These are phyloP conservation scores for Eupithecia centaureata DNA, from an alignment of 2,888 invertebrate species.

Conservation along the genomic window DNA sequence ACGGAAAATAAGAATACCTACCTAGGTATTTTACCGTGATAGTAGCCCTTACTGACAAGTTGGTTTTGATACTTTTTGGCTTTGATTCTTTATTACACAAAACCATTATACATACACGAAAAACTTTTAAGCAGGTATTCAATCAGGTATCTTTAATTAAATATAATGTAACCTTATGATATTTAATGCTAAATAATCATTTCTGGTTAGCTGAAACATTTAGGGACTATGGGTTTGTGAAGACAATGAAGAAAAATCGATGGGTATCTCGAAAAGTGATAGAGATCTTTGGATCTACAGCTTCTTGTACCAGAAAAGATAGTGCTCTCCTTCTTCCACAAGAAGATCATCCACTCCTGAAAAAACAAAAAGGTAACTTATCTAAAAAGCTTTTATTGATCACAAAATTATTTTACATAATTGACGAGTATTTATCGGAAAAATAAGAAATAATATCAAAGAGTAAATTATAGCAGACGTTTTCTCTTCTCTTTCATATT, in stretches of 20 bases:
- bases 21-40: too few species aligned
- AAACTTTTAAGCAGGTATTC: neutral
- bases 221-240: neutral
- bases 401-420: too few species aligned
- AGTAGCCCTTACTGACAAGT: neutral
- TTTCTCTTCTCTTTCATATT: too few species aligned
- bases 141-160: neutral
- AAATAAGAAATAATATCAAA: too few species aligned
- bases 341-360: slow-evolving; percentile 93
- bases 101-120: neutral
- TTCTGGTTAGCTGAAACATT: neutral
- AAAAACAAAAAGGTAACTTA: slow-evolving; percentile 60
- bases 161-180: neutral
- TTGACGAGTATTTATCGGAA: too few species aligned
- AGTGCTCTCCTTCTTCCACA: slow-evolving; percentile 94
- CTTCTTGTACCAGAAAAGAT: slow-evolving; percentile 96
- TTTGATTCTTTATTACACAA: neutral
- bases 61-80: neutral
- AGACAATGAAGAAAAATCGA: neutral
- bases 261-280: neutral
- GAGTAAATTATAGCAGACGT: too few species aligned
- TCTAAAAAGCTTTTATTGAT: too few species aligned
- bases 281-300: slow-evolving; percentile 82
- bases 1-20: too few species aligned
- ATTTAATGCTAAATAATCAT: neutral